Evolutionary conservation across 2,113 vertebrate species (phyloP), one percentile per base, ranked within the genome.

Genomic region (Cisticola juncidis): DNA sequence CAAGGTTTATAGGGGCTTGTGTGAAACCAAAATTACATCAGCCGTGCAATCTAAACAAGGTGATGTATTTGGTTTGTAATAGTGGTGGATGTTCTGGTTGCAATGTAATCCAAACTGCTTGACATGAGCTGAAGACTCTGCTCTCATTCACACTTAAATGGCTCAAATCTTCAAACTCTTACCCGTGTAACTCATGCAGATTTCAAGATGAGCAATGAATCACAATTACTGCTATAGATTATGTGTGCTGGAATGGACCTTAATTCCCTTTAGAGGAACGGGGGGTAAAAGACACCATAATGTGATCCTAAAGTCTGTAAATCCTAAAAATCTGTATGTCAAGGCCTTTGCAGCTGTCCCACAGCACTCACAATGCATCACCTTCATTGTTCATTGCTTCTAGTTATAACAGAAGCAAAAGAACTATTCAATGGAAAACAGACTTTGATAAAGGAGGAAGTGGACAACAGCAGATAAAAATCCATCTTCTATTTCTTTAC

Each of bases 31-130:
- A 83, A 77, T 24, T 36, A 42, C n/a, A 80, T 23, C 89, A 4
- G 1, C 36, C 94, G 87, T 93, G 93, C 93, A 92, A 95, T 90
- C 92, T 58, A 92, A 84, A 92, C 92, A 74, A 90, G 96, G 90
- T 8, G 64, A 95, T 93, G 92, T 68, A 50, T 86, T 77, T 86
- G 50, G n/a, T 96, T 94, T 93, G 65, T 77, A 95, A 81, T 93
- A 92, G 79, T 96, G 91, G 92, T 79, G 86, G 84, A 90, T 19
- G 42, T 64, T 81, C 81, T 95, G 93, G 81, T 81, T 96, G 92
- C 66, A 94, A 77, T 1, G 9, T 62, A 91, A 50, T 58, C 62
- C 38, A 50, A 80, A 35, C 38, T 85, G 13, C 28, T 51, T 33
- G 33, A 51, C 44, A 31, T 42, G 45, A 70, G 36, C 58, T 88